A percentile compares a stretch with the other conserved stretches of the same genome.
phyloP scores from a whole-genome alignment of 2,113 vertebrate species.

The Narcine bancroftii region DNA sequence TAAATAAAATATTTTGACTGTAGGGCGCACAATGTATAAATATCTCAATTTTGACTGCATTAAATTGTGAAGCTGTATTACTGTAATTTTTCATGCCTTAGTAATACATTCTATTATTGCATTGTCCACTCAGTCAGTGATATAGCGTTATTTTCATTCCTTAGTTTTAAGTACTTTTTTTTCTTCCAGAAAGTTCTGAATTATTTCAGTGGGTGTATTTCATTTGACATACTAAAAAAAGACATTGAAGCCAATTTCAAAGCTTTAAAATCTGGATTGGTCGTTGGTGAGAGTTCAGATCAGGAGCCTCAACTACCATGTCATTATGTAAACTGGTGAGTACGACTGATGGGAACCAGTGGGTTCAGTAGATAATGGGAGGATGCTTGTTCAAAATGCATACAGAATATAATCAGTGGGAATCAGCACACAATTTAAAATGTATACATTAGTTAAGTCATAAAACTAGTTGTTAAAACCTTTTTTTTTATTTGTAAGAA shows the following conservation, averaged over 20 bases:
- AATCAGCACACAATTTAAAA: neutral
- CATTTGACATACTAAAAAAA: slow-evolving; percentile 56
- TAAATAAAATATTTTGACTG: neutral
- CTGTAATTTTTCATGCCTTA: neutral
- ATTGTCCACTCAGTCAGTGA: neutral
- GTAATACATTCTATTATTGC: neutral
- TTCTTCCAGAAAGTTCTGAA: slow-evolving; percentile 58
- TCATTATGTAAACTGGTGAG: slow-evolving; percentile 61
- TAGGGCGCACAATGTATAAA: neutral
- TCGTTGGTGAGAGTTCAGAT: slow-evolving; percentile 53
- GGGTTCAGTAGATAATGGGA: neutral
- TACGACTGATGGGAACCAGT: neutral
- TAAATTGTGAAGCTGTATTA: neutral
- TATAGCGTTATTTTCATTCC: neutral
- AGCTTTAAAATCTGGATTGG: slow-evolving; percentile 61
- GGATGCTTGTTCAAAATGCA: neutral
- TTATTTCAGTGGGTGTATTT: slow-evolving; percentile 56
- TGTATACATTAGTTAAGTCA: neutral
- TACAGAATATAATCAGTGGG: neutral
- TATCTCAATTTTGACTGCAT: neutral
- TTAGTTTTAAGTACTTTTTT: slow-evolving; percentile 16
- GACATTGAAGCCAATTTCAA: slow-evolving; percentile 70
- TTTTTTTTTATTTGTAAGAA: neutral
- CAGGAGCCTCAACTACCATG: slow-evolving; percentile 61
- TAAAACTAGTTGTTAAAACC: neutral